Base-by-base conservation (phyloP, 37 sponge, comb jelly and placozoan species). In the Bolinopsis microptera region DNA sequence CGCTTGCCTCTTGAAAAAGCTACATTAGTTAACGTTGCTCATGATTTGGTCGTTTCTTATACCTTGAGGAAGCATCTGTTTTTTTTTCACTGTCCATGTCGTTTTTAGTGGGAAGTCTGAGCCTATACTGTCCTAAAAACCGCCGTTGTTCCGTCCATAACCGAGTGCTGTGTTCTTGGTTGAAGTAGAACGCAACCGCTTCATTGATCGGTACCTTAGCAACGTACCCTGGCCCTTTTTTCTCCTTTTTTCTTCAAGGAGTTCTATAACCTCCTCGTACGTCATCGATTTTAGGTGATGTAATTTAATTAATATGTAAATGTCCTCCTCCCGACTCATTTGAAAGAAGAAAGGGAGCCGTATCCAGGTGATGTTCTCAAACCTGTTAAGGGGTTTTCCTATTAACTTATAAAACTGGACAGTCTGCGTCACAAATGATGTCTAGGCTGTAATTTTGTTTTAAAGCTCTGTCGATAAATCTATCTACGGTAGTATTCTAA, bases 1-100 rank as follows among this genome's bases (percentile, higher is more conserved):
- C 83, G 31, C 27, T 80, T 80, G 23, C 38, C 83, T 22, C 83
- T 32, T 3, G 83, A 80, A 31, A 80, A 80, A 22, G 83, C 83
- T 8, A 80, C 83, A 80, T 80, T 35, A 22, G 35, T 35, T 35
- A 35, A 38, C 92, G 68, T 0, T 48, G 68, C 26, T 61, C 31
- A 41, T 92, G 9, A 41, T 48, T 31, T 31, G 25, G 33, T 27
- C 41, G 92, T 21, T 74, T 74, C 74, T 93, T n/a, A n/a, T n/a
- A n/a, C n/a, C n/a, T n/a, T n/a, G n/a, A n/a, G n/a, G n/a, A n/a
- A n/a, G n/a, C n/a, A 74, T 32, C 74, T 39, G 69, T 93, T 93
- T 32, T 93, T 93, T 38, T 32, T 93, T 28, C 74, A 69, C 1
- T 69, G 69, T 69, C 74, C 26, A 69, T 30, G 69, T 2, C 74